Evolutionary conservation across 2,113 vertebrate species (phyloP), one percentile per base, ranked within the genome.

Genomic region (Notothenia rossii): DNA sequence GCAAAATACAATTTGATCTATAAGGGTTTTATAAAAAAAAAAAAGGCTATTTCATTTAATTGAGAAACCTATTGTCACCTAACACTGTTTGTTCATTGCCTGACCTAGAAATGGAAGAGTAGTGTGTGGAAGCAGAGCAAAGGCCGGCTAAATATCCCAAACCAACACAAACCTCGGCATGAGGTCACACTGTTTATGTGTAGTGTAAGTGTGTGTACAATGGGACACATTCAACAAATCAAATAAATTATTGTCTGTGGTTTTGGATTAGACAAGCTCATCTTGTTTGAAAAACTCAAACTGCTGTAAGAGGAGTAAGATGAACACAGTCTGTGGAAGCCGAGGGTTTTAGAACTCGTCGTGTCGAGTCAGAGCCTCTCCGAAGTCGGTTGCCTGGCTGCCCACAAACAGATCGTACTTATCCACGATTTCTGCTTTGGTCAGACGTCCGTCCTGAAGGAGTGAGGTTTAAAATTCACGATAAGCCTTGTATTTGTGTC

Each of bases 301-400:
- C 43, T 20, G 51, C 46, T 22, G 60, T 68, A 10, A 40, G 59
- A 80, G 64, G 51, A 77, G 72, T 51, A 20, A n/a, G 72, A 86
- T 76, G 75, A 89, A 83, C 69, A 54, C 64, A 90, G 90, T 93
- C 91, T 88, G 68, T 86, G 72, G 75, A 83, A 75, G 70, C 46
- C 43, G 48, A 1, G 1, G 62, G 43, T 36, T 45, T 73, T 94
- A 98, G 91, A 98, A 98, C 78, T 98, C 97, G n/a, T 99, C 98
- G 0, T 99, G 98, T 73, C 97, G 94, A 88, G 97, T 97, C 85
- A 99, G 92, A 54, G 98, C 98, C 86, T 99, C 98, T 20, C 98
- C 98, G 4, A 99, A 99, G 93, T 99, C 97, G 53, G 98, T 99
- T 40, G 96, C 98, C 90, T 99, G 98, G 89, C 98, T 99, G 65